Base-by-base conservation (phyloP, 2,113 vertebrate species). In the Orycteropus afer region DNA sequence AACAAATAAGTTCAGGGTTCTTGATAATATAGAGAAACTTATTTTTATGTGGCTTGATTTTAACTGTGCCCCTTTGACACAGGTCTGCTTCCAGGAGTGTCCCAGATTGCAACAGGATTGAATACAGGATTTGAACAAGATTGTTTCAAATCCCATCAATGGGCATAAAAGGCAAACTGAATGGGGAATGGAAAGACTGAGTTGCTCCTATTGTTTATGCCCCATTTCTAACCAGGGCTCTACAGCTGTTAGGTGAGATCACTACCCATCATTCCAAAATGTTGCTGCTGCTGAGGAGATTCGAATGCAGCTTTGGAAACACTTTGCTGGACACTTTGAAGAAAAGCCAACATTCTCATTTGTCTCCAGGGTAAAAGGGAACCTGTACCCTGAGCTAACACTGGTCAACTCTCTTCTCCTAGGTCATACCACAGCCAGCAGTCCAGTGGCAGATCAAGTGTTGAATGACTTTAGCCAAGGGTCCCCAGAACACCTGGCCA, bases 311-410 rank as follows among this genome's bases (percentile, higher is more conserved):
- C 94, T 96, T 97, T 93, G 90, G 89, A 95, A 97, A 97, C 78
- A 85, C 77, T 95, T 95, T 86, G 47, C 86, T 95, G 49, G 79
- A 94, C 76, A 95, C 95, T 97, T 93, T 89, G 94, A 97, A 97
- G 95, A 95, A 97, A 95, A 93, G 91, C 93, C 93, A 96, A 65
- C 81, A 90, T 65, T 61, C 29, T 91, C 89, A 95, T 96, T 96
- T 96, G 77, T 65, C 81, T 95, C 88, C 65, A 67, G 65, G 49
- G 89, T 76, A 40, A 95, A 92, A 40, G 11, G 67, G 74, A 95
- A 83, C 86, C n/a, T 55, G 61, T 77, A 83, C 83, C 85, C 71
- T 91, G 45, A 83, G 51, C 51, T 86, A 86, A 85, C 40, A 23
- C 0, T 84, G 87, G 57, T 78, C 71, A 81, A 61, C 22, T 89